These are phyloP conservation scores for Rhagophthalmus giganteus DNA, from an alignment of 2,888 invertebrate species.

Conservation along the genomic window DNA sequence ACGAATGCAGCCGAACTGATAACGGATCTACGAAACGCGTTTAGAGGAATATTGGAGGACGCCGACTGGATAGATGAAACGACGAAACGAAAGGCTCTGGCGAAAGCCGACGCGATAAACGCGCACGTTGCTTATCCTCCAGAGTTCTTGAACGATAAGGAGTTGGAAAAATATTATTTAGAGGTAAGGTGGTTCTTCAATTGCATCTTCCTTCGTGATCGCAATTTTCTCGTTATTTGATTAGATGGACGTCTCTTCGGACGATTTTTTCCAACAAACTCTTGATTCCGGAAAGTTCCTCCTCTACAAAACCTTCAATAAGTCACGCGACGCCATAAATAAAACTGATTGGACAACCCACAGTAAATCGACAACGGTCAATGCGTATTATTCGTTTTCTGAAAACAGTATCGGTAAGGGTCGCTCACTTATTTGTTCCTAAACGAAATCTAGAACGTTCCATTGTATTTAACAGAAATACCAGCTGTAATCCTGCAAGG, in stretches of 20 bases:
- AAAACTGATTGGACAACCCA: conserved; percentile 84
- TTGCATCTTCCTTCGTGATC: not conserved
- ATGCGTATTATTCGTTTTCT: conserved; percentile 82
- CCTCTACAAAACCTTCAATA: conserved; percentile 75
- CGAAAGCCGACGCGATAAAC: conserved; percentile 33
- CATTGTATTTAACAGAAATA: too few species aligned
- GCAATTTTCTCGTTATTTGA: not conserved
- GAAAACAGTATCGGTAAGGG: conserved; percentile 87
- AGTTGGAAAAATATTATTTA: conserved; percentile 58
- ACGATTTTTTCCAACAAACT: not conserved
- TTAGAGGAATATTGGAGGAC: not conserved
- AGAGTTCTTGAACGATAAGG: conserved; percentile 47
- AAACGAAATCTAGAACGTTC: too few species aligned
- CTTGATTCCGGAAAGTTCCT: conserved; percentile 62
- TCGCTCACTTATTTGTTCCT: too few species aligned
- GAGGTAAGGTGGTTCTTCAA: not conserved
- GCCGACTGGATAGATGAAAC: conserved; percentile 21
- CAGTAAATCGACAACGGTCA: conserved; percentile 80
- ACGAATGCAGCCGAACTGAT: not conserved
- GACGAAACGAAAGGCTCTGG: conserved; percentile 32
- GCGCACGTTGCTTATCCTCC: conserved; percentile 38
- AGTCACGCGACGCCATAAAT: conserved; percentile 76
- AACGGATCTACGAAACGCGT: not conserved
- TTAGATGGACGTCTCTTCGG: not conserved
- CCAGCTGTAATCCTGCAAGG: conserved; percentile 16